Base-by-base conservation (phyloP, 2,888 invertebrate species). In the Tanytarsus gracilentus region DNA sequence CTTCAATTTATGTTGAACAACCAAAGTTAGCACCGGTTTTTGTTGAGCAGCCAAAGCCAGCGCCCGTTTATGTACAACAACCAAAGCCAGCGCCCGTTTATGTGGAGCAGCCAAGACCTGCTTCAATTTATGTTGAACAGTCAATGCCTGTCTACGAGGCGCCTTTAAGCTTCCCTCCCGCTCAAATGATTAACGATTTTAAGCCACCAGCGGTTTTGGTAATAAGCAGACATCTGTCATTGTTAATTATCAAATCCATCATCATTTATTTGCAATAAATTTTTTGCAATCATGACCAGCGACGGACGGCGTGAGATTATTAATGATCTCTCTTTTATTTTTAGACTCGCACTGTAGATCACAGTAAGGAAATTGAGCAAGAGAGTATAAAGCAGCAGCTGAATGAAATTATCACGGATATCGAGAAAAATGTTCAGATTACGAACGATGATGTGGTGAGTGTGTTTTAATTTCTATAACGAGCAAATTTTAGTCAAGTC, bases 321-420 rank as follows among this genome's bases (percentile, higher is more conserved):
- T 11, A 11, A 9, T 29, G 29, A 7, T 33, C 33, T 14, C 23
- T 44, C 23, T 52, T 21, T 18, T 44, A 56, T 44, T 56, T 39
- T 56, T 56, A 56, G 56, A 29, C 52, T 18, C 18, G 18, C 1
- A 26, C 11, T 18, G 27, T 9, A n/a, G 21, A 51, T 14, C 16
- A 27, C 27, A 58, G 21, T 27, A 58, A 58, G 30, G 58, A 58
- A 14, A 58, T 58, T n/a, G 36, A 48, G 11, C 58, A 58, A 23
- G 58, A 58, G 16, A 44, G 30, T 21, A 58, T 58, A 9, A 58
- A 58, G 48, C 23, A 58, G 16, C 58, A 58, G 25, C 33, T 58
- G 21, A 58, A 58, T 30, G 44, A 58, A 2, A 58, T 58, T 23
- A 58, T 58, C 48, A 58, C 58, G 5, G 58, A 58, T 23, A 58